phyloP scores from a whole-genome alignment of 2,113 vertebrate species.

The Tautogolabrus adspersus region DNA sequence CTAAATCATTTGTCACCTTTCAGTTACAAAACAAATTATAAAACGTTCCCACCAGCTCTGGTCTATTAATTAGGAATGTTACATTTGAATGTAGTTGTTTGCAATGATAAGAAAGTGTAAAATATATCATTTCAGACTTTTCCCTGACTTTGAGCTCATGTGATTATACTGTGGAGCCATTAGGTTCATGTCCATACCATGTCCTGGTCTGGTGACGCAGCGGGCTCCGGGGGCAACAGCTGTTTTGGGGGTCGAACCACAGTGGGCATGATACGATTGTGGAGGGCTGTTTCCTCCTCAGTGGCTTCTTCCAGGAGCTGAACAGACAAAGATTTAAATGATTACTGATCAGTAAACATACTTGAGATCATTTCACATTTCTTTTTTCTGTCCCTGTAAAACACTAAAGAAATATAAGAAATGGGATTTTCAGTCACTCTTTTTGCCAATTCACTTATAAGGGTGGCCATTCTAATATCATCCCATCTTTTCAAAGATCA shows the following conservation, averaged over 20 bases:
- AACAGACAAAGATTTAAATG: not conserved
- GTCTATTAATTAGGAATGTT: too few relatives aligned
- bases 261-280: constrained; percentile 97
- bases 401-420: too few relatives aligned
- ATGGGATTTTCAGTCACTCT: not conserved
- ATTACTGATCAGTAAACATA: not conserved
- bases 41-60: too few relatives aligned
- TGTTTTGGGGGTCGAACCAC: constrained; percentile 95
- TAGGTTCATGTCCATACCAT: constrained; percentile 83
- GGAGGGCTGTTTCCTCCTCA: constrained; percentile 96
- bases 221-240: constrained; percentile 86
- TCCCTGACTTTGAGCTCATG: not conserved
- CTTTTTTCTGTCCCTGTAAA: too few relatives aligned
- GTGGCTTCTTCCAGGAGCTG: constrained; percentile 97
- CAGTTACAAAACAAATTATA: too few relatives aligned
- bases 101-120: too few relatives aligned
- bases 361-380: not conserved
- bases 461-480: not conserved
- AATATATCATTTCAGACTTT: not conserved
- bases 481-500: too few relatives aligned
- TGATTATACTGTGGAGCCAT: not conserved
- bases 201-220: constrained; percentile 85
- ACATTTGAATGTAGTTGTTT: not conserved
- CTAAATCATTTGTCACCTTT: too few relatives aligned
- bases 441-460: not conserved